Evolutionary conservation across 2,797 vertebrate species (phyloP).

Genomic region (Synaphobranchus kaupii): DNA sequence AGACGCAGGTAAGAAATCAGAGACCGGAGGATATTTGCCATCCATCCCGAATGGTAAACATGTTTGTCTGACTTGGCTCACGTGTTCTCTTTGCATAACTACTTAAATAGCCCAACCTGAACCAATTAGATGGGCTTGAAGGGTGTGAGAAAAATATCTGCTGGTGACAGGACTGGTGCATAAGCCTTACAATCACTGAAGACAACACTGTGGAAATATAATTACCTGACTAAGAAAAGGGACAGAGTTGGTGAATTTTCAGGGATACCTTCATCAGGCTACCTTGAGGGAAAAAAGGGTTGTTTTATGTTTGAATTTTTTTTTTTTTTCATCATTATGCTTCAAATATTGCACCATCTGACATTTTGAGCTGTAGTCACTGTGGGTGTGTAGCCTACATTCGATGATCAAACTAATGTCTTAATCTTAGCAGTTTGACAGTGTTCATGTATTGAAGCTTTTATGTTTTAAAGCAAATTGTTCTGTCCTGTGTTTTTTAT

Average conservation of each 20-base stretch:
- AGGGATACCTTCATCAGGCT: not conserved
- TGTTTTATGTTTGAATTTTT: slow-evolving; percentile 6
- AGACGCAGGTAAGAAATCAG: not conserved
- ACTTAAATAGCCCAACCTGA: slow-evolving; percentile 2
- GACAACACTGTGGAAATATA: slow-evolving; percentile 38
- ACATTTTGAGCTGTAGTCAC: slow-evolving; percentile 7
- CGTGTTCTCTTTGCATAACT: not conserved
- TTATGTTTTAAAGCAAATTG: not conserved
- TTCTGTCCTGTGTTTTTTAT: not conserved
- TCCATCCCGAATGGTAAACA: not conserved
- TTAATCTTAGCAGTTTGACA: slow-evolving; percentile 28
- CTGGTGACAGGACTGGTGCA: slow-evolving; percentile 31
- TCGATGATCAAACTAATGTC: slow-evolving; percentile 22
- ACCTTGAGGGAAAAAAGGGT: not conserved
- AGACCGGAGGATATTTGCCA: not conserved
- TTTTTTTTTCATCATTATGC: slow-evolving; percentile 16
- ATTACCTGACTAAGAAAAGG: slow-evolving; percentile 7
- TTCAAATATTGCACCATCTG: slow-evolving; percentile 29
- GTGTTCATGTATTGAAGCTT: not conserved
- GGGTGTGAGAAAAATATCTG: slow-evolving; percentile 23
- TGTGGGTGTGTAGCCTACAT: slow-evolving; percentile 4
- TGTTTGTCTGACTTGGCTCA: not conserved
- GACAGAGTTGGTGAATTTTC: slow-evolving; percentile 15
- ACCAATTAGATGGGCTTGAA: slow-evolving; percentile 19
- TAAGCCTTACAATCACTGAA: slow-evolving; percentile 42